Conservation (phyloP, 2,797 vertebrate species). For the Hybognathus amarus region DNA sequence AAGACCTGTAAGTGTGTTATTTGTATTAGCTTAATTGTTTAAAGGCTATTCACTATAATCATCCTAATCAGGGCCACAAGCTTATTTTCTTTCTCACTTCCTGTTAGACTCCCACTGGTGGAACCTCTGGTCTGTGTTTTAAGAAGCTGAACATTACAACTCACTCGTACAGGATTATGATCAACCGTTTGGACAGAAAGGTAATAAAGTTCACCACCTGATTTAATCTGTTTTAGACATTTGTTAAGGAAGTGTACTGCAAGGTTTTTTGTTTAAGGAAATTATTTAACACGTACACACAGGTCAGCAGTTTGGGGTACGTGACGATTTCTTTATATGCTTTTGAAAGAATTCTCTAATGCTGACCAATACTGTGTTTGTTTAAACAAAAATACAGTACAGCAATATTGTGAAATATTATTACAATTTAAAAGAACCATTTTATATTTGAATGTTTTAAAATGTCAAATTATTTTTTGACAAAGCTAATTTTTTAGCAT, state of each 20-base stretch:
- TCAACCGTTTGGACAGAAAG: slow-evolving; percentile 90
- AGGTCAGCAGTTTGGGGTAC: not conserved
- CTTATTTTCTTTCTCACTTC: slow-evolving; percentile 46
- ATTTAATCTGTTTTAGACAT: not conserved
- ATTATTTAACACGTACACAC: not conserved
- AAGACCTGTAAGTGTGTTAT: slow-evolving; percentile 85
- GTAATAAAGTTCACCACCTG: slow-evolving; percentile 65
- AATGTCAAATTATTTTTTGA: not conserved
- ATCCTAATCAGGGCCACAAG: not conserved
- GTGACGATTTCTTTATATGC: not conserved
- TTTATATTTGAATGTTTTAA: not conserved
- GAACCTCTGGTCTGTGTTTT: slow-evolving; percentile 93
- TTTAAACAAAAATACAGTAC: not conserved
- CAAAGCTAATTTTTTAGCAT: not conserved
- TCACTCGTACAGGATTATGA: slow-evolving; percentile 82
- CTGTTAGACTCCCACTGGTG: slow-evolving; percentile 84
- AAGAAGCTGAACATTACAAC: slow-evolving; percentile 95
- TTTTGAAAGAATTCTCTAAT: not conserved
- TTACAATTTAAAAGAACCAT: not conserved
- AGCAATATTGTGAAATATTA: not conserved
- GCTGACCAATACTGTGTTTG: not conserved
- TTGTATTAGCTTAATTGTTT: not conserved
- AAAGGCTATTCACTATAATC: not conserved
- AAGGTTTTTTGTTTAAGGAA: not conserved
- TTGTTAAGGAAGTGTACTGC: not conserved